Percentiles rank a stretch among this genome's conserved stretches.
Conservation (phyloP, 2,797 vertebrate species). For the Anguilla megastoma region DNA sequence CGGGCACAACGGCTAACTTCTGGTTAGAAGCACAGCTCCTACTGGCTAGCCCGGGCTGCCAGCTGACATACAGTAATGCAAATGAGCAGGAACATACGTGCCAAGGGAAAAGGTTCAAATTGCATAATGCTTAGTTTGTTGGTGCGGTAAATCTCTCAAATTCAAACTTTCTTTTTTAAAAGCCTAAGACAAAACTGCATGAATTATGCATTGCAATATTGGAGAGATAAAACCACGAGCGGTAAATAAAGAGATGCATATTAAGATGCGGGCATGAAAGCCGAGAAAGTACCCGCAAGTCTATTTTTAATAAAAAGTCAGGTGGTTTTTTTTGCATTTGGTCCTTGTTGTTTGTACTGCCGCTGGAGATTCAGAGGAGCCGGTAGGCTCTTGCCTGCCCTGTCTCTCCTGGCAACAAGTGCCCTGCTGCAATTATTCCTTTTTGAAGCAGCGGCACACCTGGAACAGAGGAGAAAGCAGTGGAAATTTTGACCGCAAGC, state of each 20-base stretch:
- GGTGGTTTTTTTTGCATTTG: neutral
- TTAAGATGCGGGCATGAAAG: neutral
- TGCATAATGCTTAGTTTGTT: neutral
- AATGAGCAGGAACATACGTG: neutral
- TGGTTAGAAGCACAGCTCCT: neutral
- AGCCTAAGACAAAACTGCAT: neutral
- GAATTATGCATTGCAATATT: conserved; percentile 5
- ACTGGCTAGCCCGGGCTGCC: neutral
- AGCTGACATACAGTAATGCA: neutral
- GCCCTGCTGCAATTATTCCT: conserved; percentile 15
- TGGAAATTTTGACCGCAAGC: conserved; percentile 10
- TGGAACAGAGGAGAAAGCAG: conserved; percentile 9
- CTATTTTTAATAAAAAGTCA: neutral
- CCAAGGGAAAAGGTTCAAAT: neutral
- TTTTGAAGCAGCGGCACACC: conserved; percentile 7
- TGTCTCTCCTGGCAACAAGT: neutral
- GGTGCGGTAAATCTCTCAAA: conserved; percentile 12
- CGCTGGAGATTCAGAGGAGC: neutral
- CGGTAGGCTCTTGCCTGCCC: neutral
- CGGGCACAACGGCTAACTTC: neutral
- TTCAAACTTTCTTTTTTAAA: conserved; percentile 7
- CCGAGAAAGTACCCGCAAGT: neutral
- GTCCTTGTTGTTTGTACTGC: conserved; percentile 16
- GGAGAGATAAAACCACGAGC: neutral
- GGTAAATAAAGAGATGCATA: conserved; percentile 4